Percentiles rank a stretch among this genome's conserved stretches.
Conservation (phyloP, 2,797 vertebrate genomes). For the Ibycter americanus region DNA sequence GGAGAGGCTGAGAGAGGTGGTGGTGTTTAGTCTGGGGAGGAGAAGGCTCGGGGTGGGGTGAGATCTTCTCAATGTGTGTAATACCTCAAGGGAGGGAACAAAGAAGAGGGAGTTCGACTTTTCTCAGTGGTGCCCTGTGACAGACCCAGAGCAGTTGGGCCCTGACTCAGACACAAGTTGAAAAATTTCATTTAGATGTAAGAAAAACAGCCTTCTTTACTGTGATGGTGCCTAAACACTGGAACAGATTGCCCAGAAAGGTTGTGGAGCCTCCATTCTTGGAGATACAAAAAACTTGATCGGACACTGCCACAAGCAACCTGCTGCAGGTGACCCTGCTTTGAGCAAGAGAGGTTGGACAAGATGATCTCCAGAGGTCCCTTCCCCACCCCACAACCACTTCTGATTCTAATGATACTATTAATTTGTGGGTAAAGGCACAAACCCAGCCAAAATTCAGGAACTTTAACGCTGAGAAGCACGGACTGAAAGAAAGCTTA, state of each 20-base stretch:
- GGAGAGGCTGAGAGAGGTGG: not conserved
- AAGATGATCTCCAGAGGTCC: not conserved
- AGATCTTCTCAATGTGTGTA: not conserved
- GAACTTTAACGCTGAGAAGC: not conserved
- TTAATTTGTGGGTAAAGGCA: not conserved
- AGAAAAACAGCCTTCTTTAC: not conserved
- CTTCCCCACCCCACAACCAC: rapidly evolving
- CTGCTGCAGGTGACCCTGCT: not conserved
- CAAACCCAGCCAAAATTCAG: not conserved
- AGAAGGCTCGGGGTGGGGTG: not conserved
- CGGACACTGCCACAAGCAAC: not conserved
- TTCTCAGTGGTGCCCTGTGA: not conserved
- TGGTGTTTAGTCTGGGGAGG: not conserved
- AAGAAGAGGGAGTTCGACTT: not conserved
- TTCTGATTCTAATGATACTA: not conserved
- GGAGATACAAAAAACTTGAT: not conserved
- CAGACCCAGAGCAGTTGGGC: not conserved
- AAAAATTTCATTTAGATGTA: not conserved
- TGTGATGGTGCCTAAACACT: not conserved
- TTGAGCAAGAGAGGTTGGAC: not conserved
- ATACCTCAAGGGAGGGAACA: not conserved
- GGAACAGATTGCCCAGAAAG: not conserved
- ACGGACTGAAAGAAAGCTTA: not conserved
- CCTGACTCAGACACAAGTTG: too few relatives aligned
- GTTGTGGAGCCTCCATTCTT: not conserved